Conservation (phyloP, 2,888 invertebrate genomes). For the Leucoptera coffeella region DNA sequence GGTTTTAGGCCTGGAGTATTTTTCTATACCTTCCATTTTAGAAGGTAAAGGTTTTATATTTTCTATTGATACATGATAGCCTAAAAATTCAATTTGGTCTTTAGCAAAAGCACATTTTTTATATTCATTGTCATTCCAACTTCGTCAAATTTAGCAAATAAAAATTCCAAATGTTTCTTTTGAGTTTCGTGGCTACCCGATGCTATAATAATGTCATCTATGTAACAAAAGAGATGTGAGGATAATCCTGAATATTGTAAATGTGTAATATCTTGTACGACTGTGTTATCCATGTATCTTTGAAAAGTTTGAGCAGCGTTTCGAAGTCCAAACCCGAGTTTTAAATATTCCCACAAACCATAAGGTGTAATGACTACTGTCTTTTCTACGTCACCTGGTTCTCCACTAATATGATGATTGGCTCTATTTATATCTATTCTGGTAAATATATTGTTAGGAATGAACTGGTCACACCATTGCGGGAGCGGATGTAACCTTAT, state of each 20-base stretch:
- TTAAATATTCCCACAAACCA: conserved; percentile 4
- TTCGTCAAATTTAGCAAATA: conserved; percentile 1
- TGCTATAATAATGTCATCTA: conserved; percentile 11
- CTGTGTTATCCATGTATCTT: conserved; percentile 13
- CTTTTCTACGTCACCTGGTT: conserved; percentile 12
- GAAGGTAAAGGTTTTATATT: background rate
- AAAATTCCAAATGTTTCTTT: conserved; percentile 9
- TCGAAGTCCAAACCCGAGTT: conserved; percentile 7
- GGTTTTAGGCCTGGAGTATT: background rate
- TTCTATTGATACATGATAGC: conserved; percentile 1
- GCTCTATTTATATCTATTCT: no score
- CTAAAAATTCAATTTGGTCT: conserved; percentile 1
- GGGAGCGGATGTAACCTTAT: no score
- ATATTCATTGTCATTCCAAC: conserved; percentile 1
- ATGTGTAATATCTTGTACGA: conserved; percentile 2
- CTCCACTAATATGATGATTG: conserved; percentile 16
- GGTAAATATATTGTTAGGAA: no score
- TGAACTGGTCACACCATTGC: no score
- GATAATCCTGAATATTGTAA: no score
- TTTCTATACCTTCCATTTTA: conserved; percentile 1
- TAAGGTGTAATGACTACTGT: conserved; percentile 13
- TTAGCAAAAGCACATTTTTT: conserved; percentile 1
- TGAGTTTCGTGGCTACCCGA: conserved; percentile 9
- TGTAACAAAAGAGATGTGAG: no score
- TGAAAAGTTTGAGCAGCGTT: conserved; percentile 2